Evolutionary conservation across 35 echinoderm and acorn worm species (phyloP), one percentile per base, ranked within the genome.

Genomic region (Stichopus chloronotus): DNA sequence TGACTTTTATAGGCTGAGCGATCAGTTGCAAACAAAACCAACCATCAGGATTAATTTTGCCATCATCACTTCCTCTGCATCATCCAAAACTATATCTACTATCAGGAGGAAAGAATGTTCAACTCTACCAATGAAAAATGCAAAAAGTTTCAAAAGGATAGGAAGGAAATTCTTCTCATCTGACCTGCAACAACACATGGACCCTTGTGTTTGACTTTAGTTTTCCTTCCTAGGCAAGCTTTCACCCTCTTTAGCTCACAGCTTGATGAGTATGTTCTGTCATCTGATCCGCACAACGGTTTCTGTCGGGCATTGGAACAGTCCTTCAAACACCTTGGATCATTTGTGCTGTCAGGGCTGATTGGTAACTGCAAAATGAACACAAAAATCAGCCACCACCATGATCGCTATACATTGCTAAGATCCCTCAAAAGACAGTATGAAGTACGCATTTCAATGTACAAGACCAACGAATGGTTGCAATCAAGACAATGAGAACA

Each of bases 241-340:
- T 92, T 92, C 19, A 90, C 94, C 55, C 91, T 94, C 56, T 95
- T 94, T 6, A 96, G 90, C 59, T 98, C 94, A 92, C 96, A 98
- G 53, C 80, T 94, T 63, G 96, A 98, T 57, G 92, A 92, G 72
- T 96, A 98, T 21, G 96, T 98, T 88, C 84, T 93, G 54, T 94
- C 96, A 91, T 98, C 94, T 30, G 84, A 91, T 5, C 96, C 96
- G 90, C 96, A 98, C 52, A 98, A 78, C 19, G 87, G 91, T 59
- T 86, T 95, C 8, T 85, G 59, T 71, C 72, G 94, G 57, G 78
- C 85, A 71, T 80, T 90, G 16, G 83, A 92, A 82, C 96, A 98
- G 63, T 98, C 96, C 53, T 63, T 43, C 7, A 84, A 56, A 88
- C 92, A 93, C 22, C 55, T 76, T 52, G 92, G 92, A 53, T 93